Conservation (phyloP, 2,888 invertebrate genomes). For the Synergus umbraculus region DNA sequence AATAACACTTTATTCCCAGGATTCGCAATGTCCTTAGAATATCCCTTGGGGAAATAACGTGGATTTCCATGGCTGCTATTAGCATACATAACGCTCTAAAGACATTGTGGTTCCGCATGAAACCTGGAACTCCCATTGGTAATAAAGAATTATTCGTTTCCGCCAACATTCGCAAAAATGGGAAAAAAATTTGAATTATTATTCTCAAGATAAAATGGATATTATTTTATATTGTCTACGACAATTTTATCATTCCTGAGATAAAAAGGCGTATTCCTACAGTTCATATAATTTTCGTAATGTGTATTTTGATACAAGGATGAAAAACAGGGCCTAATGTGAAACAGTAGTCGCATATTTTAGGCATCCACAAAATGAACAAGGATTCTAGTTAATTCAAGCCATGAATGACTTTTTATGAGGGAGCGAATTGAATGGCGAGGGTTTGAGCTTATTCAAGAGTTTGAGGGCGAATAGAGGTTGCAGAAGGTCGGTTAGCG, state of each 20-base stretch:
- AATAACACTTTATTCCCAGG: constrained; percentile 22
- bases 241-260: neutral
- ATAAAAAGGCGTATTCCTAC: neutral
- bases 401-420: constrained; percentile 26
- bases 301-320: too few relatives aligned
- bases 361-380: constrained; percentile 13
- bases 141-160: constrained; percentile 60
- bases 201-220: constrained; percentile 14
- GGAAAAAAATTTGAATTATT: neutral
- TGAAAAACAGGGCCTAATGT: too few relatives aligned
- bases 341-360: neutral
- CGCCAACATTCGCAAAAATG: neutral
- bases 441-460: constrained; percentile 4
- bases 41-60: constrained; percentile 53
- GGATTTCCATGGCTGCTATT: constrained; percentile 60
- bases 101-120: constrained; percentile 53
- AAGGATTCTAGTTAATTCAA: constrained; percentile 1
- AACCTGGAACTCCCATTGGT: constrained; percentile 66
- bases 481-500: constrained; percentile 51
- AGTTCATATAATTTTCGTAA: neutral
- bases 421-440: constrained; percentile 28
- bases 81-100: constrained; percentile 66
- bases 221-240: constrained; percentile 23
- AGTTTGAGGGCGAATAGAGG: constrained; percentile 13
- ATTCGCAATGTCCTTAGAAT: constrained; percentile 8